Evolutionary conservation across 2,113 vertebrate species (phyloP).

Genomic region (Copsychus sechellarum): DNA sequence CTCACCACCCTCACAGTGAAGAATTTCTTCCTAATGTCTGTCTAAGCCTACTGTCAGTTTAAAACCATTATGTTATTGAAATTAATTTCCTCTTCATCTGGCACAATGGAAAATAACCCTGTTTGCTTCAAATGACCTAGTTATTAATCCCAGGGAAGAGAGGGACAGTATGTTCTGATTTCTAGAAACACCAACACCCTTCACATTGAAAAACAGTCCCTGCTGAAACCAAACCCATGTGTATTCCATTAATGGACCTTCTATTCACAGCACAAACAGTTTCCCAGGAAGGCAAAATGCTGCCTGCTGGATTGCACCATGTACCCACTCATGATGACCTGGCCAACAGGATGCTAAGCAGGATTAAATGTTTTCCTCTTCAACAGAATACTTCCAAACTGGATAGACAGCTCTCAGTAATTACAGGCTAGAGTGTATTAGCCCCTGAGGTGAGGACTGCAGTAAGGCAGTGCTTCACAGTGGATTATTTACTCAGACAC

Average conservation of each 20-base stretch:
- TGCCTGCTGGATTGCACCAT: background rate
- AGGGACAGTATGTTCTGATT: background rate
- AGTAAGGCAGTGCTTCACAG: background rate
- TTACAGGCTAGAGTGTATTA: background rate
- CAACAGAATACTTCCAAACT: background rate
- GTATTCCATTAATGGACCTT: background rate
- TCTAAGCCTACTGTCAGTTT: background rate
- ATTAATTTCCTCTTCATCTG: background rate
- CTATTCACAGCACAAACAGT: background rate
- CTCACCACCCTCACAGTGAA: background rate
- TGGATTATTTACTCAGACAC: background rate
- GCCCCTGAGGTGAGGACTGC: background rate
- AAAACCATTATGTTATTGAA: background rate
- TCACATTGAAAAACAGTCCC: background rate
- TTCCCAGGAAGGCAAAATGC: background rate
- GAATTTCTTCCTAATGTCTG: background rate
- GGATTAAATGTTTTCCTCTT: background rate
- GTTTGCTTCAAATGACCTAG: background rate
- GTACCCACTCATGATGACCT: background rate
- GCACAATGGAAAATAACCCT: background rate
- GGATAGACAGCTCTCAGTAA: background rate
- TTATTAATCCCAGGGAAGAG: background rate
- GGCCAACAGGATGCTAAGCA: background rate
- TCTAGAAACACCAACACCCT: background rate
- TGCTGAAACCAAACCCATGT: background rate